Evolutionary conservation across 2,113 vertebrate species (phyloP), one percentile per base, ranked within the genome.

Genomic region (Thamnaconus septentrionalis): DNA sequence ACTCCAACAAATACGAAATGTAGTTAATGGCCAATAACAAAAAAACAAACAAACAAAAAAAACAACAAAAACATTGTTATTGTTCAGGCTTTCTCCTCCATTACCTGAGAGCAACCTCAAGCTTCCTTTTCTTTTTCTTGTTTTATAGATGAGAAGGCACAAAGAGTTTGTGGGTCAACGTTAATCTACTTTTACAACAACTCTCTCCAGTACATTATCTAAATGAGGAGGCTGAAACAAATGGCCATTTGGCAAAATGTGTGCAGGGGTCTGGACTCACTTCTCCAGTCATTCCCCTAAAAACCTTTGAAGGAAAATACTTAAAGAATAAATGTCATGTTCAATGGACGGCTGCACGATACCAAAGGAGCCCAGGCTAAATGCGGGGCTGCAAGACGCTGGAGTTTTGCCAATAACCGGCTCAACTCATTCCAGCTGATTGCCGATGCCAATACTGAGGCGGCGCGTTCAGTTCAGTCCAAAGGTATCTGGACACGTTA

Each of bases 261-360:
- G 66, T 6, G 54, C 18, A n/a, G 56, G 78, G 4, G 48, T 52
- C 51, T 69, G 56, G 53, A 67, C 64, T 31, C 41, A 57, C 40
- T 48, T 12, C 59, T 76, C 53, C n/a, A 45, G 41, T 77, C 53
- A 73, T 76, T 82, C 66, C 44, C 64, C 52, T 50, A 72, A 79
- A 65, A 86, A 61, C 69, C 55, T 31, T 65, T 61, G 47, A 71
- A 66, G 46, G 57, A 66, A 75, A 84, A 69, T 61, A 66, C 73
- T 75, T 81, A 76, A 71, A 76, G 42, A 84, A 78, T 80, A 82
- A 75, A 77, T 69, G 79, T 61, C 75, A 82, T 69, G 81, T 59
- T 75, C 42, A 76, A 80, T 84, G 63, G 82, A 48, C 41, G 12
- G 45, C 41, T 39, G 43, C 59, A 53, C 43, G 67, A 72, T 57